Conservation (phyloP, 2,888 invertebrate species). For the Morinoia aosen region DNA sequence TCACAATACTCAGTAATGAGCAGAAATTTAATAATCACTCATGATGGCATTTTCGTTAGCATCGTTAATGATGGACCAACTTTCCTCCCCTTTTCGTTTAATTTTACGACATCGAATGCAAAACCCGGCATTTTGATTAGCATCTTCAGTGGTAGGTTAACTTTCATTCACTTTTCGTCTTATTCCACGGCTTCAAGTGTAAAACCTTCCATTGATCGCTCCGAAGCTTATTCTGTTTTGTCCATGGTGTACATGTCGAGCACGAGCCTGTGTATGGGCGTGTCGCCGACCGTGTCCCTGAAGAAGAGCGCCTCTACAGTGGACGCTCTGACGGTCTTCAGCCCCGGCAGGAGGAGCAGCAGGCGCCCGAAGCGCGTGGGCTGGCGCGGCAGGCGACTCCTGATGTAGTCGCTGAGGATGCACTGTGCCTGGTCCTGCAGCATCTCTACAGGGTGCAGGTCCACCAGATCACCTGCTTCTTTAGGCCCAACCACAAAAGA, state of each 20-base stretch:
- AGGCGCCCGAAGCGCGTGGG: slow-evolving; percentile 91
- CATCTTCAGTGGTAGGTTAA: background rate
- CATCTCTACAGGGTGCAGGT: slow-evolving; percentile 92
- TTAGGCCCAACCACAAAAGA: slow-evolving; percentile 66
- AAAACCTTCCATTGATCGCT: background rate
- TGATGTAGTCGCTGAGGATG: slow-evolving; percentile 92
- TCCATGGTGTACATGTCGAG: slow-evolving; percentile 85
- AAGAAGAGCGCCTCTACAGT: slow-evolving; percentile 90
- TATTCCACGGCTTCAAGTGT: background rate
- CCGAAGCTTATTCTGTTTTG: slow-evolving; percentile 34
- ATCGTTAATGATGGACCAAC: background rate
- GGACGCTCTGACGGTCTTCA: slow-evolving; percentile 84
- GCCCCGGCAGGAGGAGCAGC: slow-evolving; percentile 85
- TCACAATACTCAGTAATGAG: no score
- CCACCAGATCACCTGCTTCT: slow-evolving; percentile 88
- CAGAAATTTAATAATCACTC: no score
- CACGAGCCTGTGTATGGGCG: slow-evolving; percentile 87
- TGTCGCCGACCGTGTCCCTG: slow-evolving; percentile 92
- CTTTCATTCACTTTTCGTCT: background rate
- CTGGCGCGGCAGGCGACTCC: slow-evolving; percentile 88
- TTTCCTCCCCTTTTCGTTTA: background rate
- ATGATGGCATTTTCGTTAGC: background rate
- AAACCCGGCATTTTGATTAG: background rate
- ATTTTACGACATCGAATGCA: background rate
- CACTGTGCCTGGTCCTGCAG: slow-evolving; percentile 95